Percentiles rank a stretch among this genome's conserved stretches.
These are phyloP conservation scores for Zaprionus africanus DNA, from an alignment of 1,140 invertebrate species.

Conservation along the genomic window DNA sequence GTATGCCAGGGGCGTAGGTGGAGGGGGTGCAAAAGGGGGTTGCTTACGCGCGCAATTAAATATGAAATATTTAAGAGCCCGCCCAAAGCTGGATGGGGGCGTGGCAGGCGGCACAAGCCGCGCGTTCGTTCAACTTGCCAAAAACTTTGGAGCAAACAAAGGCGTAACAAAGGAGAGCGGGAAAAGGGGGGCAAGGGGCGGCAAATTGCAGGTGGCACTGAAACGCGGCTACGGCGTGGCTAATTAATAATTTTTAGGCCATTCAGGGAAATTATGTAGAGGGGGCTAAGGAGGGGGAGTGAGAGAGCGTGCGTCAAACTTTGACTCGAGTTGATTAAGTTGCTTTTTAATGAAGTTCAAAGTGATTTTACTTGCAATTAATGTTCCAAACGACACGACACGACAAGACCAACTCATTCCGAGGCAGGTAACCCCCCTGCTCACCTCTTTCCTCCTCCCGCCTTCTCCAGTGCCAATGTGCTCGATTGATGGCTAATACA, in stretches of 20 bases:
- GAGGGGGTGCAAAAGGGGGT: slow-evolving; percentile 1
- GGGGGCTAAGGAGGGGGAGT: too few relatives aligned
- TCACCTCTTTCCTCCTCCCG: neutral
- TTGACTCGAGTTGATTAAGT: slow-evolving; percentile 76
- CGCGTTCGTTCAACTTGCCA: slow-evolving; percentile 21
- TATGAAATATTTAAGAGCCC: slow-evolving; percentile 78
- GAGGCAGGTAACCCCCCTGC: neutral
- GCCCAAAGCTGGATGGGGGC: neutral
- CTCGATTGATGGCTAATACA: neutral
- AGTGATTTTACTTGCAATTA: slow-evolving; percentile 79
- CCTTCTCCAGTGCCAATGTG: neutral
- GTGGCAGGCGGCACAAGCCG: slow-evolving; percentile 8
- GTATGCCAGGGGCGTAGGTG: neutral
- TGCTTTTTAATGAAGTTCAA: slow-evolving; percentile 82
- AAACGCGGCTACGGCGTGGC: slow-evolving; percentile 20
- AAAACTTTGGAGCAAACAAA: slow-evolving; percentile 41
- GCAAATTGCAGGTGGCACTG: neutral
- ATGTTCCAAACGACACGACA: slow-evolving; percentile 37
- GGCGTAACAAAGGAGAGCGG: neutral
- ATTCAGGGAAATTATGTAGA: slow-evolving; percentile 66
- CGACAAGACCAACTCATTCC: neutral
- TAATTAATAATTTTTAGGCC: slow-evolving; percentile 82
- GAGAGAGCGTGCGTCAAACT: slow-evolving; percentile 44
- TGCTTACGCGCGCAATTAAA: slow-evolving; percentile 80
- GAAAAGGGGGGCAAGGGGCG: neutral